phyloP scores from a whole-genome alignment of 2,888 invertebrate genomes.

The Synanthedon formicaeformis region DNA sequence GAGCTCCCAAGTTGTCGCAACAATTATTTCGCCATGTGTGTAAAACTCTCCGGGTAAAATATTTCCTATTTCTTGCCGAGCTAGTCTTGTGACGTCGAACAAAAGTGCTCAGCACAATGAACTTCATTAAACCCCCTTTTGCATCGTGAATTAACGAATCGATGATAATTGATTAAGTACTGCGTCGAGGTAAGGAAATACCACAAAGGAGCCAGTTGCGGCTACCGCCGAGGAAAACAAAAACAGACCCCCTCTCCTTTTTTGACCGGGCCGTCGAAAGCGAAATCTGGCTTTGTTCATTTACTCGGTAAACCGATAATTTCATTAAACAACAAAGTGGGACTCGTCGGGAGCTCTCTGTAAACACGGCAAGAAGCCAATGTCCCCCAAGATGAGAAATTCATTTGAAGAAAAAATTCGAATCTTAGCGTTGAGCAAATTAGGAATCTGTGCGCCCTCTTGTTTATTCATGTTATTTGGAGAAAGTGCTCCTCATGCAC shows the following conservation, averaged over 20 bases:
- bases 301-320: constrained; percentile 71
- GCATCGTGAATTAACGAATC: constrained; percentile 61
- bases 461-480: constrained; percentile 16
- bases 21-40: neutral
- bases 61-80: constrained; percentile 1
- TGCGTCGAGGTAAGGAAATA: constrained; percentile 32
- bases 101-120: neutral
- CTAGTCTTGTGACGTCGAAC: neutral
- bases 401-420: constrained; percentile 63
- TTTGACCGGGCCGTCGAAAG: constrained; percentile 55
- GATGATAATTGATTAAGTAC: constrained; percentile 69
- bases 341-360: constrained; percentile 50
- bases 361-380: constrained; percentile 68
- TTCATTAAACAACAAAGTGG: constrained; percentile 71
- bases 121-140: constrained; percentile 38
- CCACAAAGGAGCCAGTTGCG: constrained; percentile 59
- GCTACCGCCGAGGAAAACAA: constrained; percentile 52
- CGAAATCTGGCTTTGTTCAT: constrained; percentile 70
- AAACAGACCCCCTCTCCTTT: constrained; percentile 50
- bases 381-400: constrained; percentile 66
- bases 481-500: constrained; percentile 17
- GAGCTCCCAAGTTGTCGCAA: constrained; percentile 25
- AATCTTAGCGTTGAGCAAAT: constrained; percentile 47
- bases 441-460: constrained; percentile 22
- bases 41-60: neutral